Percentiles rank a stretch among this genome's conserved stretches.
These are phyloP conservation scores for Enteromius argenteus DNA, from an alignment of 2,797 vertebrate genomes.

Conservation along the genomic window DNA sequence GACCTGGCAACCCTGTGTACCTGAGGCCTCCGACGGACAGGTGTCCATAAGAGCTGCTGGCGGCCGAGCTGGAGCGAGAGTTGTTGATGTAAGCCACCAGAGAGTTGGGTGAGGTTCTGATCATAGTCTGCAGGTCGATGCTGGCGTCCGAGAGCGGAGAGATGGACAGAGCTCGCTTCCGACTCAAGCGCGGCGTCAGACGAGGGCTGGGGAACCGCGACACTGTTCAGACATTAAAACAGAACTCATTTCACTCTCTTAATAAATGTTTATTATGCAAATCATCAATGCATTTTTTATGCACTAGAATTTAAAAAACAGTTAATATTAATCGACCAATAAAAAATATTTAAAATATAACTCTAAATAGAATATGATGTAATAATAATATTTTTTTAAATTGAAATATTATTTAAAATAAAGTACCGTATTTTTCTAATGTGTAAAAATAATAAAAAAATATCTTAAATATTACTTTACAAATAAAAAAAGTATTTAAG, in stretches of 20 bases:
- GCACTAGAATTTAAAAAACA: background rate
- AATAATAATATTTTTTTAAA: no score
- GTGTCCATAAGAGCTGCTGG: slow-evolving; percentile 88
- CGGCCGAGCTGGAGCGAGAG: slow-evolving; percentile 86
- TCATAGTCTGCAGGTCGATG: slow-evolving; percentile 92
- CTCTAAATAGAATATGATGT: background rate
- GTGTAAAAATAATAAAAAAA: background rate
- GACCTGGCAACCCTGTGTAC: slow-evolving; percentile 65
- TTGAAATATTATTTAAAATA: no score
- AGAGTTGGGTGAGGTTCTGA: slow-evolving; percentile 88
- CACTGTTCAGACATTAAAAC: slow-evolving; percentile 68
- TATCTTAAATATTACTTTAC: background rate
- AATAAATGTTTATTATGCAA: background rate
- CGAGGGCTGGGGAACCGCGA: slow-evolving; percentile 85
- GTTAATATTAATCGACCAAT: background rate
- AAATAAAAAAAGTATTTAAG: background rate
- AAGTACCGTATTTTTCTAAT: background rate
- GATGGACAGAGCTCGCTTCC: slow-evolving; percentile 86
- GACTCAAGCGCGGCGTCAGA: slow-evolving; percentile 83
- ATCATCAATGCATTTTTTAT: background rate
- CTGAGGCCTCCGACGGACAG: slow-evolving; percentile 87
- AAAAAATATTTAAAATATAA: background rate
- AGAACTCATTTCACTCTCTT: background rate
- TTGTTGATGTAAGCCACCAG: slow-evolving; percentile 91
- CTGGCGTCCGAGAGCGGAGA: slow-evolving; percentile 88